phyloP scores from a whole-genome alignment of 2,113 vertebrate species.

The Labeo rohita region DNA sequence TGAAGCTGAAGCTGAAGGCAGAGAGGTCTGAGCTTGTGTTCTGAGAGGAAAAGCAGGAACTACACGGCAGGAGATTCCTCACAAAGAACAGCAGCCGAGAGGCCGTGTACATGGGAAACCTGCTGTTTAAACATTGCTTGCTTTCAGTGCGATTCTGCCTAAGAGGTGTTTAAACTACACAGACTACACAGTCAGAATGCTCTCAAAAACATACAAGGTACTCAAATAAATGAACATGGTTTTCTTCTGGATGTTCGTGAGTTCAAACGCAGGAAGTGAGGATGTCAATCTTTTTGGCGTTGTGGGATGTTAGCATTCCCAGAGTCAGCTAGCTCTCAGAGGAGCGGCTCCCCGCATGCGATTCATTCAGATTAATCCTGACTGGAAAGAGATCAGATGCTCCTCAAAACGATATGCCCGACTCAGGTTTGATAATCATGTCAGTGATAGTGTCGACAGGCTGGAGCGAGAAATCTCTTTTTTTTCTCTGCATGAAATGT shows the following conservation, averaged over 20 bases:
- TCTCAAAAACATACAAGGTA: not conserved
- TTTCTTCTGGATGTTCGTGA: not conserved
- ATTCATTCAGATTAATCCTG: slow-evolving; percentile 55
- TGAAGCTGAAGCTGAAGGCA: not conserved
- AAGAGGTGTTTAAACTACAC: not conserved
- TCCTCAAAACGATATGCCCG: slow-evolving; percentile 38
- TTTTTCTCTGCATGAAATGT: slow-evolving; percentile 43
- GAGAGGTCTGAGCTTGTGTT: slow-evolving; percentile 5
- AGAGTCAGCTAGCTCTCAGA: slow-evolving; percentile 6
- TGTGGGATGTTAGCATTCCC: slow-evolving; percentile 11
- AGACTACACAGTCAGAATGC: not conserved
- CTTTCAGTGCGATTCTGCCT: not conserved
- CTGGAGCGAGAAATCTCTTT: slow-evolving; percentile 11
- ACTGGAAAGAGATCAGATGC: slow-evolving; percentile 55
- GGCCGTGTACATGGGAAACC: not conserved
- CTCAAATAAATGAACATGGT: not conserved
- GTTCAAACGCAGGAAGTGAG: not conserved
- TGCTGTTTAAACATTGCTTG: not conserved
- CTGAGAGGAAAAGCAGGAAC: not conserved
- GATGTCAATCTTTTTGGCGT: not conserved
- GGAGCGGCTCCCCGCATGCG: slow-evolving; percentile 20
- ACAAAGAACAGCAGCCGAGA: not conserved
- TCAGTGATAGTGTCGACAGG: slow-evolving; percentile 48
- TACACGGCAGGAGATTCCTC: not conserved
- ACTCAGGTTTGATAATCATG: slow-evolving; percentile 57